Percentiles rank a stretch among this genome's conserved stretches.
phyloP scores from a whole-genome alignment of 2,797 vertebrate species.

The Onychomys arenicola region DNA sequence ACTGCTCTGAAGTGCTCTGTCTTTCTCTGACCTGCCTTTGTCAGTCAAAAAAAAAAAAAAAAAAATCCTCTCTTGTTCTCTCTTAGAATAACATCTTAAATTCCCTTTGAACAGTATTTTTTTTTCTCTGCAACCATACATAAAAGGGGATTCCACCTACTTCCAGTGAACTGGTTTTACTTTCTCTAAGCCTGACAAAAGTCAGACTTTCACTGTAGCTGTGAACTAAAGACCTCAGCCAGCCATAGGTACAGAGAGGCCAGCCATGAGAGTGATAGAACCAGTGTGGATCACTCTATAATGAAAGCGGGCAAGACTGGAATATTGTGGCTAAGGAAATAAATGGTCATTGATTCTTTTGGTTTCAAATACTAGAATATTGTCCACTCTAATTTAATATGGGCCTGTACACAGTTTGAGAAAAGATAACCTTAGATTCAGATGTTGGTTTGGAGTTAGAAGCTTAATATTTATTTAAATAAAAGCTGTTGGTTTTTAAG shows the following conservation, averaged over 20 bases:
- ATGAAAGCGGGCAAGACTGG: neutral
- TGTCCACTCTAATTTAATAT: neutral
- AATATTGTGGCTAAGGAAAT: neutral
- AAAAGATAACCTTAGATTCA: neutral
- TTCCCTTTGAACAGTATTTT: neutral
- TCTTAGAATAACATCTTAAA: conserved; percentile 28
- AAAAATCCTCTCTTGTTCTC: neutral
- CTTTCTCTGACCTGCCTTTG: neutral
- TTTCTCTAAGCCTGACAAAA: conserved; percentile 25
- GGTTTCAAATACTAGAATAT: conserved; percentile 10
- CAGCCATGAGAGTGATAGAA: neutral
- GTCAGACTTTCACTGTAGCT: neutral
- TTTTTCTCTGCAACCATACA: neutral
- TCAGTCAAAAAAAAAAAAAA: neutral
- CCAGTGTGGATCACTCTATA: neutral
- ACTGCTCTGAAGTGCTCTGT: neutral
- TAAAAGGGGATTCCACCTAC: neutral
- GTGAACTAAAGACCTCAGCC: neutral
- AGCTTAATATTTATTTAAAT: neutral
- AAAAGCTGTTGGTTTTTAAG: neutral
- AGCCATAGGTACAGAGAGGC: conserved; percentile 6
- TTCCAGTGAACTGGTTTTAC: neutral
- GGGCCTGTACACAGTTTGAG: neutral
- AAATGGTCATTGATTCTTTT: neutral
- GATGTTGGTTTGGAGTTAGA: neutral